phyloP scores from a whole-genome alignment of 2,888 invertebrate genomes.

The Digitonthophagus gazella region DNA sequence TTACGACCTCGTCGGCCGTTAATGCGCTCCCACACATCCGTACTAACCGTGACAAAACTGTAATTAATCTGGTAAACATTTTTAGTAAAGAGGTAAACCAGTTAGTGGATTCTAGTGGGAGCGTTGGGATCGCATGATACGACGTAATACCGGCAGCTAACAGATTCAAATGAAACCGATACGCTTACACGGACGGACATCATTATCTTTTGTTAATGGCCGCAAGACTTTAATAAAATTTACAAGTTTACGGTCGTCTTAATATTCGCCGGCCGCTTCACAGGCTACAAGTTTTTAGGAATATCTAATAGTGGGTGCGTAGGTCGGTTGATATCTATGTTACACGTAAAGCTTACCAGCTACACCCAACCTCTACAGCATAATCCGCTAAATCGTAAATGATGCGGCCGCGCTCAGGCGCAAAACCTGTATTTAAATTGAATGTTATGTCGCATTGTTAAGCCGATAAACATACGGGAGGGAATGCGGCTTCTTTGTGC shows the following conservation, averaged over 20 bases:
- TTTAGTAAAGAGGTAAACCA: background rate
- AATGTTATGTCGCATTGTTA: background rate
- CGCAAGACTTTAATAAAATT: constrained; percentile 11
- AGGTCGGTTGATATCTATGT: background rate
- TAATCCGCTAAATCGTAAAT: background rate
- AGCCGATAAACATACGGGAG: background rate
- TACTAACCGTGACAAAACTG: background rate
- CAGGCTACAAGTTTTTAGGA: background rate
- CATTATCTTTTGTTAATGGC: constrained; percentile 16
- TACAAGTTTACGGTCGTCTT: constrained; percentile 2
- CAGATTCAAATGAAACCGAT: constrained; percentile 14
- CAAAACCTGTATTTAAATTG: background rate
- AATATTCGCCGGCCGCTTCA: background rate
- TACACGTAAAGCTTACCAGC: background rate
- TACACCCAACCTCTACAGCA: background rate
- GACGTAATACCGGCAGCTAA: constrained; percentile 12
- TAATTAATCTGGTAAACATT: background rate
- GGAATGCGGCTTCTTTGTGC: background rate
- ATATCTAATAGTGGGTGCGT: background rate
- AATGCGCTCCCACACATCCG: background rate
- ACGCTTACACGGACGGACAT: constrained; percentile 3
- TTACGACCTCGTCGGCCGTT: background rate
- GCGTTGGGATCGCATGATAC: constrained; percentile 8
- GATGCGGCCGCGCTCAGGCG: background rate
- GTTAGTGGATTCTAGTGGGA: background rate